Evolutionary conservation across 2,797 vertebrate species (phyloP), one percentile per base, ranked within the genome.

Genomic region (Enoplosus armatus): DNA sequence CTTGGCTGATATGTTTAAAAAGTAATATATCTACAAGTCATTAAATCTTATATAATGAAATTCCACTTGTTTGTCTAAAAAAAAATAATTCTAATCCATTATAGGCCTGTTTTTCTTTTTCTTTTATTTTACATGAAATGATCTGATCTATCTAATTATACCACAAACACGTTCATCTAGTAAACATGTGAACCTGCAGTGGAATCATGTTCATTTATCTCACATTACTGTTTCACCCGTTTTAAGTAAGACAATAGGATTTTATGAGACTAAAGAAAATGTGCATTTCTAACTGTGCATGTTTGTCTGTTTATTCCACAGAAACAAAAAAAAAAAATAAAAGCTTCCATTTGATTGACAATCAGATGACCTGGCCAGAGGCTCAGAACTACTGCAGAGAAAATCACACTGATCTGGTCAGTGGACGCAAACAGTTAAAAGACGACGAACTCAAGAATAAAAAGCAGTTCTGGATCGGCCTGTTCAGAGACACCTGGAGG

Each of bases 361-460:
- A 20, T 0, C 0, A 0, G 0, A 16, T 5, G 53, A 29, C 0
- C 1, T 88, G 84, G 84, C 3, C 0, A 1, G 0, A 72, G 8
- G 79, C 85, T 72, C 84, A 65, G 53, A 31, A 0, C 0, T 39
- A 76, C 80, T 90, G 86, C 65, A 81, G 82, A 56, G 1, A 51
- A 15, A 0, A 39, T 0, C 24, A 68, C 72, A 79, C 67, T n/a
- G 79, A 84, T 64, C 79, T 89, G 69, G 14, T 53, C 72, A 80
- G 78, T 63, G 69, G 75, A 64, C 2, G 0, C 2, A 1, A 26
- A 0, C 83, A 77, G 51, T 1, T 79, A 7, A 0, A 33, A 0
- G 8, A 58, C 0, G 0, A 0, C 6, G 0, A 15, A 16, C 0
- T 16, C 0, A 8, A 11, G 22, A 9, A 3, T 47, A 5, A 47